These are phyloP conservation scores for Heliconius hortense DNA, from an alignment of 2,888 invertebrate genomes.

Conservation along the genomic window DNA sequence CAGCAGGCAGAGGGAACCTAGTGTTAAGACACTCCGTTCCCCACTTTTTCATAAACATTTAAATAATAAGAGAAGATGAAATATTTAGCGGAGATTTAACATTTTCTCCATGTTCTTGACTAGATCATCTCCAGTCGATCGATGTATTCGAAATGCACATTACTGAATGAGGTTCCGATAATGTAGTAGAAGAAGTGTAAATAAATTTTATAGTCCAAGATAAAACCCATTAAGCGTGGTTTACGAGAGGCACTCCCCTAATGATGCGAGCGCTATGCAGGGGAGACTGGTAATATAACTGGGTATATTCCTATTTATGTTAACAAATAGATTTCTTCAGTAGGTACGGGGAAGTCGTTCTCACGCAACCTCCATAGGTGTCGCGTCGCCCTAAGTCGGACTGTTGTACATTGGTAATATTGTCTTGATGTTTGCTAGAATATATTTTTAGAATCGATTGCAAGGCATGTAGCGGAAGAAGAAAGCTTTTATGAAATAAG, in stretches of 20 bases:
- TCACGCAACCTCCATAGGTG: slow-evolving; percentile 37
- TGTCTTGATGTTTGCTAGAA: not conserved
- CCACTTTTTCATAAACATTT: no score
- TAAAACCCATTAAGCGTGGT: slow-evolving; percentile 74
- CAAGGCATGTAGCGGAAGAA: not conserved
- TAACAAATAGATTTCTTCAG: slow-evolving; percentile 33
- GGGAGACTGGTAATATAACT: slow-evolving; percentile 49
- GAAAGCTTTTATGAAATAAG: not conserved
- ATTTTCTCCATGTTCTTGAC: not conserved
- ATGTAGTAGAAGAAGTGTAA: slow-evolving; percentile 67
- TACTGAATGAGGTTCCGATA: slow-evolving; percentile 60
- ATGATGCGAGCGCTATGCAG: slow-evolving; percentile 66
- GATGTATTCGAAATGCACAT: slow-evolving; percentile 52
- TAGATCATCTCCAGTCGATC: slow-evolving; percentile 25
- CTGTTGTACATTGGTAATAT: not conserved
- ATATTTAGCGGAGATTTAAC: no score
- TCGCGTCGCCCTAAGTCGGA: slow-evolving; percentile 11
- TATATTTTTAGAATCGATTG: not conserved
- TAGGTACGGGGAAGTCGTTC: slow-evolving; percentile 33
- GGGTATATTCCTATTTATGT: slow-evolving; percentile 41
- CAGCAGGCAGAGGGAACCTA: no score
- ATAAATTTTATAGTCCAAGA: slow-evolving; percentile 77
- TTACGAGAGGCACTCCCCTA: slow-evolving; percentile 76
- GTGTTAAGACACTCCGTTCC: no score
- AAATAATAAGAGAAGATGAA: no score